These are phyloP conservation scores for Epizoanthus illoricatus DNA, from an alignment of 92 coral and sea anemone genomes.

Conservation along the genomic window DNA sequence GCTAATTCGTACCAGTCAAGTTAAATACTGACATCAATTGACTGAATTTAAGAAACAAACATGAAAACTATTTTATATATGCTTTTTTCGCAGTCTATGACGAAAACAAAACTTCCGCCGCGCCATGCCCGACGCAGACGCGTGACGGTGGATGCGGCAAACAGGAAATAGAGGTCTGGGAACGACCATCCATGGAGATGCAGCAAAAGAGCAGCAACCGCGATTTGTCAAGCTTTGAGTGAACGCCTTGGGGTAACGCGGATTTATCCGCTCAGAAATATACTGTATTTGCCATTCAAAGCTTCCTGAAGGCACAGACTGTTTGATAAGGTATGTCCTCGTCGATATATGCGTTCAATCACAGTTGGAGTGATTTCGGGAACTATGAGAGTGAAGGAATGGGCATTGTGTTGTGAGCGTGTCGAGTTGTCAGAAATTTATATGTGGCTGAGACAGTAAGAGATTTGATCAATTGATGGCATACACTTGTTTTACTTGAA, in stretches of 20 bases:
- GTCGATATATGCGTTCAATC: neutral
- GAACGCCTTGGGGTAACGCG: slow-evolving; percentile 32
- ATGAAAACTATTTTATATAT: too few relatives aligned
- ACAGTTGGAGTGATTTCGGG: neutral
- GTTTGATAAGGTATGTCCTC: slow-evolving; percentile 17
- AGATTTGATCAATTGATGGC: neutral
- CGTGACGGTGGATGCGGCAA: too few relatives aligned
- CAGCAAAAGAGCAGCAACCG: slow-evolving; percentile 31
- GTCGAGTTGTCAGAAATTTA: neutral
- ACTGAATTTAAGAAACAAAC: too few relatives aligned
- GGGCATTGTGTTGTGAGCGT: neutral
- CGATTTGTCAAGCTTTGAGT: neutral
- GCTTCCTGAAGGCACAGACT: neutral
- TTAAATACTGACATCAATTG: too few relatives aligned
- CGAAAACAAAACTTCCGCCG: too few relatives aligned
- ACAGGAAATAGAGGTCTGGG: slow-evolving; percentile 46
- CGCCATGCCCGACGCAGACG: neutral
- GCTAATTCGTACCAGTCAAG: too few relatives aligned
- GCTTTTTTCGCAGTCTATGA: too few relatives aligned
- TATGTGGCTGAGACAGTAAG: neutral
- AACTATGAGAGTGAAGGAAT: slow-evolving; percentile 20
- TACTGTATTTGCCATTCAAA: neutral
- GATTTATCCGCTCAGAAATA: slow-evolving; percentile 8
- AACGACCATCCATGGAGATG: slow-evolving; percentile 7
- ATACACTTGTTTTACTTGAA: neutral